phyloP scores from a whole-genome alignment of 2,113 vertebrate species.

The Neotoma lepida region DNA sequence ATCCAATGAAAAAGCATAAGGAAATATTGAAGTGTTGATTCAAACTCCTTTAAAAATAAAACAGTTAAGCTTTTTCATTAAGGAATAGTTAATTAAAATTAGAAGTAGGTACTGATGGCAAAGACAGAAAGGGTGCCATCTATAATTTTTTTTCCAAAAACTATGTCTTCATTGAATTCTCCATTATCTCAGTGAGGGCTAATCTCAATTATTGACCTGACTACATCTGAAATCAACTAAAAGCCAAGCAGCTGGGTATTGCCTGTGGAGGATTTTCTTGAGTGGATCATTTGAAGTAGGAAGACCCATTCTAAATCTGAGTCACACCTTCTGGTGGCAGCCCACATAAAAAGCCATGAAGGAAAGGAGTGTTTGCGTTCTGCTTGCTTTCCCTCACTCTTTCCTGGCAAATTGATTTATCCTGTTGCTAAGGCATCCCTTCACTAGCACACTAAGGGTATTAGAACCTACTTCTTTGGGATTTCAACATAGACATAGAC shows the following conservation, averaged over 20 bases:
- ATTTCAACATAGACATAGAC: background rate
- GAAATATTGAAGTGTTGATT: slow-evolving; percentile 1
- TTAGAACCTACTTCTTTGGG: background rate
- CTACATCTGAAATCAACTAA: background rate
- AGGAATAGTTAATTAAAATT: slow-evolving; percentile 35
- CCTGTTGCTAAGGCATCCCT: background rate
- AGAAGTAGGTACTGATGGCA: background rate
- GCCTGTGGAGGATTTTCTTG: background rate
- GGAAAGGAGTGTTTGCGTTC: background rate
- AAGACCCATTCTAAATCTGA: no score
- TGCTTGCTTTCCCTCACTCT: background rate
- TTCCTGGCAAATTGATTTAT: background rate
- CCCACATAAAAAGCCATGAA: background rate
- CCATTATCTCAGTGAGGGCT: background rate
- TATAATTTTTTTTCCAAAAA: background rate
- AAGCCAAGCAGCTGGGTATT: background rate
- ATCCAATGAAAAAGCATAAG: slow-evolving; percentile 41
- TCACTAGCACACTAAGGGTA: background rate
- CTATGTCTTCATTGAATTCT: background rate
- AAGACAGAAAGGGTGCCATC: background rate
- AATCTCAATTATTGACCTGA: background rate
- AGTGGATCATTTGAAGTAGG: background rate
- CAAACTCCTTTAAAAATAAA: slow-evolving; percentile 25
- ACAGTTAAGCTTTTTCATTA: slow-evolving; percentile 58
- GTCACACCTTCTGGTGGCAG: no score